Base-by-base conservation (phyloP, 2,888 invertebrate genomes). In the Agonum fuliginosum region DNA sequence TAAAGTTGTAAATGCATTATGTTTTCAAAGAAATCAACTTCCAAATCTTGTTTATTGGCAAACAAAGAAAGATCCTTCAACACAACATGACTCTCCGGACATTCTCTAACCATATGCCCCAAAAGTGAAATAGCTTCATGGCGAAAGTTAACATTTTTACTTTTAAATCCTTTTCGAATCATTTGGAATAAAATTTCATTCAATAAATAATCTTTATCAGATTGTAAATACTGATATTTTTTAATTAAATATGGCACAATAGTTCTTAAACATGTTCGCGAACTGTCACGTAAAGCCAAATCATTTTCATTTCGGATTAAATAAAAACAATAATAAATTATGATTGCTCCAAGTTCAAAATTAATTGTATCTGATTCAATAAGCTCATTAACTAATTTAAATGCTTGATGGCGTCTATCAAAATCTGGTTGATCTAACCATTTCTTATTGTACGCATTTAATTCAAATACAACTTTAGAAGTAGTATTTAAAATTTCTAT, bases 391-490 rank as follows among this genome's bases (percentile, higher is more conserved):
- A 97, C 91, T 81, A 89, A 87, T 81, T 91, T 92, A 81, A 96
- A 95, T 0, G 94, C 94, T 72, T 93, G 91, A 19, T 97, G 88
- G 81, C 98, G 90, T 81, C 90, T 90, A 79, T 94, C 92, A 82
- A 95, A 97, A 87, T 98, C 97, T 0, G 98, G 97, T 84, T 98
- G 97, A 82, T 98, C 97, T n/a, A 98, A 90, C 92, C 95, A 95
- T 80, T 93, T 91, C 51, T 90, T 90, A 86, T 98, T 95, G 90
- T 93, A 97, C 0, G 97, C 93, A 86, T 98, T 98, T 81, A 98
- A 89, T 85, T 94, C 91, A 3, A 85, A 84, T 1, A 94, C 86
- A 10, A 94, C 83, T 10, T 88, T 85, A 0, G 90, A 88, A 72
- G 90, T 88, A 72, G 89, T 87, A 48, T 88, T 88, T 65, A 92